Base-by-base conservation (phyloP, 30 jellyfish, hydroid and myxozoan species). In the Cassiopea xamachana region DNA sequence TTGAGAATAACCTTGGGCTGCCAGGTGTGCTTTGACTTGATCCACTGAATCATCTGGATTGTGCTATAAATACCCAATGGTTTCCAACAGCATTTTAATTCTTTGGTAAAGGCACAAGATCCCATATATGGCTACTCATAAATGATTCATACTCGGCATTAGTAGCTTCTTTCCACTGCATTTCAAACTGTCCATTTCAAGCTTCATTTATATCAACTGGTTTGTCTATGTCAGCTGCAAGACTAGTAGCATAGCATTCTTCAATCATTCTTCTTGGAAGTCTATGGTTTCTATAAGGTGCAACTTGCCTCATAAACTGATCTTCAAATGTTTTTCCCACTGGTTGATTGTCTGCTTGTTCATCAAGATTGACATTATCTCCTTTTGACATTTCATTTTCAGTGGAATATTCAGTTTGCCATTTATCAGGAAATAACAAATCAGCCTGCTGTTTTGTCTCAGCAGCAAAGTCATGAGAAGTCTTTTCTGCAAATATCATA, bases 141-240 rank as follows among this genome's bases (percentile, higher is more conserved):
- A 14, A 4, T 16, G 76, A 67, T 67, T 67, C 76, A 67, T 67
- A 67, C 76, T 67, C 76, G 0, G 87, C 44, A 44, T 89, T 61
- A 14, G 92, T 81, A 19, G 96, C 96, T 49, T 89, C 96, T 62
- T 80, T 80, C 96, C 92, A 80, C 45, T 74, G 81, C 15, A 14
- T 61, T 43, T 64, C 17, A 77, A 14, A n/a, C 50, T 75, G 67
- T 12, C 89, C 74, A 43, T 12, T 18, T 89, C 88, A 86, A 39
- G 94, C 94, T 77, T 86, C 94, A 48, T 18, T 14, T 1, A 86
- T 75, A 60, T 58, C 68, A 19, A 62, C 68, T 86, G 94, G 94
- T 39, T 86, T 89, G n/a, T 86, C 76, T 48, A 74, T 77, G 89
- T 86, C 94, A 74, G 88, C 75, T 51, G 88, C 75, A 45, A 77